Evolutionary conservation across 2,113 vertebrate genomes (phyloP), one percentile per base, ranked within the genome.

Genomic region (Archocentrus centrarchus): DNA sequence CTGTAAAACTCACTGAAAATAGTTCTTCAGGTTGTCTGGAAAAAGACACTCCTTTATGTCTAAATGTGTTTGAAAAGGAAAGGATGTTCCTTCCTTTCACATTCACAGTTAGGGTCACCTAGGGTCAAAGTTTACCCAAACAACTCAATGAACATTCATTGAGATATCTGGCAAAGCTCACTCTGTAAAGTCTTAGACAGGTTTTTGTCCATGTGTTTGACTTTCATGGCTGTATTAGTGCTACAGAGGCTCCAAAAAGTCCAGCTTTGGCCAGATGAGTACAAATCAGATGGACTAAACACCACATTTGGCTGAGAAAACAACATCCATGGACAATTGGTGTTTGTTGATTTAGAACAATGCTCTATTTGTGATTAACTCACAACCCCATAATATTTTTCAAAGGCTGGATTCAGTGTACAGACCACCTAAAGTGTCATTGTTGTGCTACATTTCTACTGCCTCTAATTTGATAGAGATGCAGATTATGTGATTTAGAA

Each of bases 1-100:
- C 39, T 11, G 2, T 39, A 6, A 47, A 47, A 0, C n/a, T 68
- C 0, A 2, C 44, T 8, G 39, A 27, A 17, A 68, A 44, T 39
- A 41, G 10, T 41, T 47, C 47, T 27, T 68, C 44, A 22, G 0
- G 63, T 66, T 22, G 6, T 66, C 63, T 39, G 24, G 63, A 44
- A 24, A 44, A 14, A 1, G 1, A 27, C n/a, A 17, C 6, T 50
- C 47, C 47, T 17, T 50, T 17, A 50, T 50, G 15, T 50, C 5
- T 17, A 50, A 50, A 17, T 18, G 47, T 50, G 47, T 50, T 50
- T 50, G 47, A 7, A 50, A 17, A 15, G 15, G 15, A 50, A 50
- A 17, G 7, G 13, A 24, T 44, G 63, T 44, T 13, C 63, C 44
- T 66, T 22, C 11, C n/a, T 64, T 64, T 64, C 62, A 24, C 22